Conservation (phyloP, 2,113 vertebrate genomes). For the Pomatostomus ruficeps region DNA sequence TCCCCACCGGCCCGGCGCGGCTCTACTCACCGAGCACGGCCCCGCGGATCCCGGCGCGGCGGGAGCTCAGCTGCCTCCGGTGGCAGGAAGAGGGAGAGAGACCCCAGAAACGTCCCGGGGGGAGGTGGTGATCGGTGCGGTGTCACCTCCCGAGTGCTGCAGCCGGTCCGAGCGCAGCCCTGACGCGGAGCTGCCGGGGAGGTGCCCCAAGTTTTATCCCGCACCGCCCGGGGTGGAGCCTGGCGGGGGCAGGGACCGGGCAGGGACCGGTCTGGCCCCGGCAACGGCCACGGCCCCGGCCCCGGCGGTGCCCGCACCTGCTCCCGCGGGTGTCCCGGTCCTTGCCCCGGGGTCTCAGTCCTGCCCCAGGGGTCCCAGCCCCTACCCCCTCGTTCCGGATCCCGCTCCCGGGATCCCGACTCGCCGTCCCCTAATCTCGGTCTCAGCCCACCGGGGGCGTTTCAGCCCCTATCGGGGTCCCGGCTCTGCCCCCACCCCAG, state of each 20-base stretch:
- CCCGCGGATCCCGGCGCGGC: conserved; percentile 10
- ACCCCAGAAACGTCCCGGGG: not conserved
- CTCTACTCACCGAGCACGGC: conserved; percentile 21
- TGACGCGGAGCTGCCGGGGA: conserved; percentile 36
- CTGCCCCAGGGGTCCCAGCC: not conserved
- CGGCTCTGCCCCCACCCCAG: not conserved
- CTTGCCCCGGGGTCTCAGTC: not conserved
- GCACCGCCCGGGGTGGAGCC: conserved; percentile 51
- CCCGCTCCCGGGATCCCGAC: not conserved
- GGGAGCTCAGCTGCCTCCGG: not conserved
- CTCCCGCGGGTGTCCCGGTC: not conserved
- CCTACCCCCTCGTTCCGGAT: not conserved
- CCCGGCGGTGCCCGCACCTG: not conserved
- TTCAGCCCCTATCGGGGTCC: not conserved
- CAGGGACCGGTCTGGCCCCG: not conserved
- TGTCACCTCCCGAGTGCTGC: not conserved
- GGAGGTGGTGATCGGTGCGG: not conserved
- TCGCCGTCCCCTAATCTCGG: not conserved
- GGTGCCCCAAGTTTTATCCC: conserved; percentile 62
- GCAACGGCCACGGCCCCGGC: not conserved
- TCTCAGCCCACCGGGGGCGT: not conserved
- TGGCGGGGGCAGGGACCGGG: conserved; percentile 37
- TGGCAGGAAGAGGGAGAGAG: not conserved
- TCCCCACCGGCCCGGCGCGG: not conserved
- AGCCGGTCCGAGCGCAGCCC: conserved; percentile 2